Conservation (phyloP, 1,140 invertebrate genomes). For the Cherax quadricarinatus region DNA sequence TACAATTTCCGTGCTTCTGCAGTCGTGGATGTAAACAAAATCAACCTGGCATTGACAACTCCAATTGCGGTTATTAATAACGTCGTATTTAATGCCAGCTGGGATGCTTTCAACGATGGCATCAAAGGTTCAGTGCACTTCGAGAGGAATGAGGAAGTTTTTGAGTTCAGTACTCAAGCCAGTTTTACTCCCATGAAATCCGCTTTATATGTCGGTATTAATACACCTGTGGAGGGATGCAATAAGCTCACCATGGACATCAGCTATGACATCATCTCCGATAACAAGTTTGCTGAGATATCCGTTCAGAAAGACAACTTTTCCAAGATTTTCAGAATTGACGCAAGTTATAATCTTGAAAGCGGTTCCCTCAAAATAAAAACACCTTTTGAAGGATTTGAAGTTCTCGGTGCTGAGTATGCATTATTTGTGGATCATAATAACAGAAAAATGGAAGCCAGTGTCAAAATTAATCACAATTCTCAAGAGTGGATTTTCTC, state of each 20-base stretch:
- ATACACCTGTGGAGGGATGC: slow-evolving; percentile 31
- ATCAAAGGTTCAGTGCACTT: neutral
- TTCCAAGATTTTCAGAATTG: slow-evolving; percentile 17
- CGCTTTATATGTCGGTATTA: neutral
- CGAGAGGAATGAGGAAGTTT: slow-evolving; percentile 33
- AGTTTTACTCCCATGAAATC: slow-evolving; percentile 13
- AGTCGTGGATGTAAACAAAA: neutral
- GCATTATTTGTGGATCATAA: neutral
- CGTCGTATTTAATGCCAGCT: neutral
- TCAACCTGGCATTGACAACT: neutral
- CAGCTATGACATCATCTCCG: slow-evolving; percentile 16
- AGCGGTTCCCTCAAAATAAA: slow-evolving; percentile 26
- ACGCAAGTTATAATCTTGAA: slow-evolving; percentile 20
- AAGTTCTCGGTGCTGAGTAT: slow-evolving; percentile 47
- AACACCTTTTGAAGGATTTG: slow-evolving; percentile 44
- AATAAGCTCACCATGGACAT: slow-evolving; percentile 19
- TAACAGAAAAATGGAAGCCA: slow-evolving; percentile 14
- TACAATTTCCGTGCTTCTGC: slow-evolving; percentile 32
- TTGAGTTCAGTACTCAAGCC: neutral
- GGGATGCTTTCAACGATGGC: neutral
- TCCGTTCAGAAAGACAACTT: slow-evolving; percentile 15
- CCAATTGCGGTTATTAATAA: slow-evolving; percentile 17
- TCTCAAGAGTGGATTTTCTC: slow-evolving; percentile 37
- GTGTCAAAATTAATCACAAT: slow-evolving; percentile 37
- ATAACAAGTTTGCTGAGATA: slow-evolving; percentile 27